Base-by-base conservation (phyloP, 2,888 invertebrate genomes). In the Rhagium mordax region DNA sequence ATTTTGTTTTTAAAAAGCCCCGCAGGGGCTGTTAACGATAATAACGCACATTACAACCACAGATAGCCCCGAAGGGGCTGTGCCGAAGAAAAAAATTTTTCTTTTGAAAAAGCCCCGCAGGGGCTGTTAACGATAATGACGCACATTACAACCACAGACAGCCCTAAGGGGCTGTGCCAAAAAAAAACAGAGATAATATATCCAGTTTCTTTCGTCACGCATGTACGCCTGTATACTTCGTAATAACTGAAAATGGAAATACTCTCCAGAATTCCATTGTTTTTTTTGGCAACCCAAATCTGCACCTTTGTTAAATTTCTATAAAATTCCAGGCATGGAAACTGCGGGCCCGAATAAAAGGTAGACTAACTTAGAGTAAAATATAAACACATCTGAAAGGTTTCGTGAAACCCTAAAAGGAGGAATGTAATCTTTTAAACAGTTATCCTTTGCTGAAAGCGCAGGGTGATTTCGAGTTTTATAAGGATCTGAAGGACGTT, bases 371-470 rank as follows among this genome's bases (percentile, higher is more conserved):
- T 55, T 51, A 20, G 15, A 27, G 47, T 57, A 48, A 57, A 64
- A 72, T 62, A 62, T 68, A 57, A 72, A 49, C 57, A 67, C 41
- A 62, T 69, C 15, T 48, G 72, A 64, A 41, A 21, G 72, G 68
- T 65, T 72, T 64, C 68, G 20, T 21, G 69, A 69, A 68, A 59
- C 72, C 64, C 53, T 59, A 51, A 68, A 62, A 64, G 51, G 18
- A 65, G 48, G 67, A 57, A 47, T 65, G 57, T 57, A 62, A 69
- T 57, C 69, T 72, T 69, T 72, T 62, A 64, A 72, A 64, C 41
- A 64, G 64, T 64, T 48, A 67, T 68, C 62, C 61, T 67, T 61
- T 51, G 15, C 65, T 65, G 16, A 48, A 65, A 65, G 29, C 16
- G 18, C 16, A 55, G 27, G 65, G 53, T 29, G 8, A 59, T n/a